These are phyloP conservation scores for Epirrhoe alternata DNA, from an alignment of 2,888 invertebrate genomes.

Conservation along the genomic window DNA sequence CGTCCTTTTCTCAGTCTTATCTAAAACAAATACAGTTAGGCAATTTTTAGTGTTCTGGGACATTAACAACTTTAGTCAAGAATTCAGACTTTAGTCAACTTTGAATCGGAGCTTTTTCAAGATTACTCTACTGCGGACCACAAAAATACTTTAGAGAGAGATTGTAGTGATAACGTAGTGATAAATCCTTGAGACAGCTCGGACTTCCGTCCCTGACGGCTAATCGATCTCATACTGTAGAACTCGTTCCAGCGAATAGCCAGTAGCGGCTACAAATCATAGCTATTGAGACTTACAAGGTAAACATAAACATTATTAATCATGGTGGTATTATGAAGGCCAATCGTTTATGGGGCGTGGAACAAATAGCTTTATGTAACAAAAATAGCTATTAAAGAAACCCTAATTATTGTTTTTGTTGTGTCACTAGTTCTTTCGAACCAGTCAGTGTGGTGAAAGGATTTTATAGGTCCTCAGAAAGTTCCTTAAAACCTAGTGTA, in stretches of 20 bases:
- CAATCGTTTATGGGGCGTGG: slow-evolving; percentile 33
- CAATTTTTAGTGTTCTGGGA: no score
- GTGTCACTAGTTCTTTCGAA: no score
- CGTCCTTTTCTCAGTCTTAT: no score
- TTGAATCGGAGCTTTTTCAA: not conserved
- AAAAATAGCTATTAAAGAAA: not conserved
- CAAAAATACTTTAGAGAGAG: slow-evolving; percentile 31
- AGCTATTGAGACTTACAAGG: slow-evolving; percentile 60
- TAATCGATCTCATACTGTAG: slow-evolving; percentile 46
- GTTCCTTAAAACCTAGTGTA: no score
- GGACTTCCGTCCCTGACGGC: slow-evolving; percentile 41
- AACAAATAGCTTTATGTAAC: not conserved
- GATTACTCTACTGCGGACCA: not conserved
- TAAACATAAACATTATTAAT: slow-evolving; percentile 53
- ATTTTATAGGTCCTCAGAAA: no score
- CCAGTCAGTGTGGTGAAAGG: no score
- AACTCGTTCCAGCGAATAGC: slow-evolving; percentile 37
- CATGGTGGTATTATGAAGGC: slow-evolving; percentile 43
- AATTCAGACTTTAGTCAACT: not conserved
- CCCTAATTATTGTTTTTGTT: not conserved
- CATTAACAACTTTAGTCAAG: not conserved
- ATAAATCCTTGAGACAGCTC: slow-evolving; percentile 38
- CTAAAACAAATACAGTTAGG: no score
- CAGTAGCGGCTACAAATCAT: slow-evolving; percentile 53
- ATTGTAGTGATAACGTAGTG: slow-evolving; percentile 19